Evolutionary conservation across 2,113 vertebrate genomes (phyloP), one percentile per base, ranked within the genome.

Genomic region (Colaptes auratus): DNA sequence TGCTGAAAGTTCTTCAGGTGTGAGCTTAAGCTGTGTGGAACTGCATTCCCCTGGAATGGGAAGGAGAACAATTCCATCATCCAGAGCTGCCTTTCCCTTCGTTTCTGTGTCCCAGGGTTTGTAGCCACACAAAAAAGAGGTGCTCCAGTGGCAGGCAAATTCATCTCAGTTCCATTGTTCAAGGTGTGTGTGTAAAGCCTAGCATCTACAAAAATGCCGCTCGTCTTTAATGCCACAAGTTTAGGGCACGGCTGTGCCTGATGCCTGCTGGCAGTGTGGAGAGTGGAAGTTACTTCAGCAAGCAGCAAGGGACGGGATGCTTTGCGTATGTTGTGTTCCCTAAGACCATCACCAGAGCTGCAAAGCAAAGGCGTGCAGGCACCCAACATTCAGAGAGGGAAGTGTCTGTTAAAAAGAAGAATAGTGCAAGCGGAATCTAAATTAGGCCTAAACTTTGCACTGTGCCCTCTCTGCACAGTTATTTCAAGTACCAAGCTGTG

Each of bases 381-480:
- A 39, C 39, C 39, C 39, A 39, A 30, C 66, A 71, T 70, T 74
- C 52, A 64, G 46, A 36, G 9, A 63, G 20, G 28, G 64, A 79
- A 93, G 18, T 72, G 17, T 20, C 30, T 78, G 59, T 64, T 25
- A 85, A 90, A 65, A 16, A 59, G 6, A 84, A 28, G 6, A 78
- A 77, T 60, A 84, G 69, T 78, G 63, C 30, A 83, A 88, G 19
- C 42, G 75, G 92, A 78, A 86, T 84, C 30, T 69, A 85, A 60
- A 58, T 88, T 58, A 82, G 85, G 70, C 71, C 25, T 86, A 44
- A 35, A 42, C 93, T 92, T 94, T 94, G 28, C 30, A 63, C 65
- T 35, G 5, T 89, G 52, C 92, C 63, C 63, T 84, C 78, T 97
- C 39, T 78, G 44, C 39, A 70, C 58, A 71, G 59, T 92, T 95